A percentile compares a stretch with the other conserved stretches of the same genome.
These are phyloP conservation scores for Plectrocnemia conspersa DNA, from an alignment of 1,140 invertebrate genomes.

Conservation along the genomic window DNA sequence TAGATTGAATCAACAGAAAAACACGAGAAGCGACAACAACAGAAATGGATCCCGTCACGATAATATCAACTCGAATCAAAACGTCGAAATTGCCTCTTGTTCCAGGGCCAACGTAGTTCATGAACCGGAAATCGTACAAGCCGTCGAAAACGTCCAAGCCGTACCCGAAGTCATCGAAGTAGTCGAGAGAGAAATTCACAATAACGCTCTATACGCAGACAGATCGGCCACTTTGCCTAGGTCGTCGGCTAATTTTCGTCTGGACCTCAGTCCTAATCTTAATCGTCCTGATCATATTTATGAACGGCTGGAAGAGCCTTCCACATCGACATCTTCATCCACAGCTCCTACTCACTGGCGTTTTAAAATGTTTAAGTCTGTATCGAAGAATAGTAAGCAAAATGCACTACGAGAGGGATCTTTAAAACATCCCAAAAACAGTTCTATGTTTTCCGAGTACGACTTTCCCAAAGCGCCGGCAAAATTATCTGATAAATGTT, in stretches of 20 bases:
- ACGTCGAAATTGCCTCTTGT: conserved; percentile 9
- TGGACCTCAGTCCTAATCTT: conserved; percentile 32
- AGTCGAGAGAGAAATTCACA: conserved; percentile 1
- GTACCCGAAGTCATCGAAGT: conserved; percentile 8
- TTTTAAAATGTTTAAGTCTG: conserved; percentile 36
- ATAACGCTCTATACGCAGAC: too few species aligned
- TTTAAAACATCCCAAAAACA: conserved; percentile 20
- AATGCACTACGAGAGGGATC: conserved; percentile 21
- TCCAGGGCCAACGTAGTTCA: neutral
- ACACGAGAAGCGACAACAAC: conserved; percentile 5
- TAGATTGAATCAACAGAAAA: conserved; percentile 7
- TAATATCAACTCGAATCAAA: conserved; percentile 2
- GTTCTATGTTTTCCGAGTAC: conserved; percentile 20
- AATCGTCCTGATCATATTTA: conserved; percentile 42
- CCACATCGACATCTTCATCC: conserved; percentile 33
- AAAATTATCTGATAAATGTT: conserved; percentile 32
- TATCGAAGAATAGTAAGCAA: conserved; percentile 30
- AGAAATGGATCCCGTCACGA: conserved; percentile 15
- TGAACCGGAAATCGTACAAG: conserved; percentile 11
- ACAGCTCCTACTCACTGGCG: conserved; percentile 33
- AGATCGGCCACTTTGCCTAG: conserved; percentile 14
- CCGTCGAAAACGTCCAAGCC: neutral
- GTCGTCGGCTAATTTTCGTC: conserved; percentile 33
- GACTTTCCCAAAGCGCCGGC: conserved; percentile 26
- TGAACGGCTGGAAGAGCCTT: conserved; percentile 49